These are phyloP conservation scores for Phyllotreta striolata DNA, from an alignment of 2,888 invertebrate species.

Conservation along the genomic window DNA sequence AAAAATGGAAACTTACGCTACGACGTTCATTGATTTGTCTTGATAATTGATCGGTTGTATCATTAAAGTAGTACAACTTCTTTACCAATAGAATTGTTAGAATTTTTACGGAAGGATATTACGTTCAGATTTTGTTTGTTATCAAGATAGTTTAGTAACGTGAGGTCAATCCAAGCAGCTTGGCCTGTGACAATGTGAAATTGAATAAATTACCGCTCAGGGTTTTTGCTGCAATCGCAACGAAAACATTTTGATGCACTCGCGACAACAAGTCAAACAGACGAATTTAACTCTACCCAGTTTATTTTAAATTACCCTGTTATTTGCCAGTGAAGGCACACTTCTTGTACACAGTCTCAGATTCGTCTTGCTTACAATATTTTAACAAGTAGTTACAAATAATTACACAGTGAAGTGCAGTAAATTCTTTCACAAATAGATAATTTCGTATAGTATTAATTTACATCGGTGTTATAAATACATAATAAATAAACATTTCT, in stretches of 20 bases:
- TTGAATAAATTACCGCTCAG: slow-evolving; percentile 9
- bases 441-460: too few species aligned
- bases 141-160: neutral
- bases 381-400: too few species aligned
- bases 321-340: slow-evolving; percentile 4
- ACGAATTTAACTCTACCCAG: slow-evolving; percentile 18
- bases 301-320: slow-evolving; percentile 13
- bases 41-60: slow-evolving; percentile 1
- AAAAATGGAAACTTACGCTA: slow-evolving; percentile 16
- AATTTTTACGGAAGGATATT: neutral
- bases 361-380: too few species aligned
- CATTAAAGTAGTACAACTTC: neutral
- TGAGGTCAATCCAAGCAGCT: slow-evolving; percentile 15
- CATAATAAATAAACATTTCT: neutral
- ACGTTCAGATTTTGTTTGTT: neutral
- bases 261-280: slow-evolving; percentile 27
- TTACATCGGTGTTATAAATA: too few species aligned
- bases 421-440: too few species aligned
- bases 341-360: neutral
- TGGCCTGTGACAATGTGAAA: slow-evolving; percentile 15
- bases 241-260: slow-evolving; percentile 31
- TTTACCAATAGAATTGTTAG: too few species aligned
- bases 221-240: slow-evolving; percentile 29
- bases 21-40: slow-evolving; percentile 23
- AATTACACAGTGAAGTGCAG: too few species aligned